Conservation (phyloP, 2,113 vertebrate genomes). For the Hyla sarda region DNA sequence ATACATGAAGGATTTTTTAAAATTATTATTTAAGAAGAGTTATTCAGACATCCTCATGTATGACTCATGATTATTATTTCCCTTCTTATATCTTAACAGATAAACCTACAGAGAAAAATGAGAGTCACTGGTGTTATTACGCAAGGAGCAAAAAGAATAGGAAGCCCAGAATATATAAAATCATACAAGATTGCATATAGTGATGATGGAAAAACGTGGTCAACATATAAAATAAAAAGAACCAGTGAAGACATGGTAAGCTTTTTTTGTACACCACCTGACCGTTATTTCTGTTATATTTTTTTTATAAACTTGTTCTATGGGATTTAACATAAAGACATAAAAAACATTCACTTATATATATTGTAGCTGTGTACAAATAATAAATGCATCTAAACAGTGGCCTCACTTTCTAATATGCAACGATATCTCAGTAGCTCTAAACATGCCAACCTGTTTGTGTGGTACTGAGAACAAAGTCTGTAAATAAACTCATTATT, state of each 20-base stretch:
- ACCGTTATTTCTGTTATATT: not conserved
- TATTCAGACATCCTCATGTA: not conserved
- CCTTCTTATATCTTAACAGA: too few relatives aligned
- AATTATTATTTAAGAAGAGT: not conserved
- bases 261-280: not conserved
- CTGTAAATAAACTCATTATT: too few relatives aligned
- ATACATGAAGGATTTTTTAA: too few relatives aligned
- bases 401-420: too few relatives aligned
- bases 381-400: too few relatives aligned
- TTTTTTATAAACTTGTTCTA: not conserved
- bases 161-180: conserved; percentile 97
- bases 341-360: not conserved
- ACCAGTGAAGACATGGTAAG: conserved; percentile 93
- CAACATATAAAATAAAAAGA: conserved; percentile 93
- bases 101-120: conserved; percentile 97
- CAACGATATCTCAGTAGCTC: too few relatives aligned
- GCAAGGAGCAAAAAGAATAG: conserved; percentile 97
- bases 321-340: not conserved
- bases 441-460: too few relatives aligned
- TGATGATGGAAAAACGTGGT: conserved; percentile 93
- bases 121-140: conserved; percentile 97
- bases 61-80: conserved; percentile 7
- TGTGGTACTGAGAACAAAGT: too few relatives aligned
- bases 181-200: conserved; percentile 98
- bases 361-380: not conserved